Evolutionary conservation across 2,113 vertebrate species (phyloP), one percentile per base, ranked within the genome.

Genomic region (Gallinago paraguaiae): DNA sequence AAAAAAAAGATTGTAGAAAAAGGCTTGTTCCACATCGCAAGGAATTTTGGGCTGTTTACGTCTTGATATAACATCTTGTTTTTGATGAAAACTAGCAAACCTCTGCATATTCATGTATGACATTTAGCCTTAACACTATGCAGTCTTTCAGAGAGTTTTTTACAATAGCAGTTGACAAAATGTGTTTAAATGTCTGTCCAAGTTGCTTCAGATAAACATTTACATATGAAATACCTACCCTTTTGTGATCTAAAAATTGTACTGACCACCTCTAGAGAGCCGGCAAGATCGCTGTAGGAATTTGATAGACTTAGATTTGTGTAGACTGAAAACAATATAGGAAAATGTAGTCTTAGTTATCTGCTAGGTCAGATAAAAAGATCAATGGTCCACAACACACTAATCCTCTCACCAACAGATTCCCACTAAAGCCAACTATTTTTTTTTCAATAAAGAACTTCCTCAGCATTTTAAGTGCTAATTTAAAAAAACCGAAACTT

Each of bases 1-100:
- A 87, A 15, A 63, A 68, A 39, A 4, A 35, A 69, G 23, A 39
- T 28, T 15, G 7, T 39, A 27, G 16, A 68, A 72, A 94, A 92
- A 17, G 17, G 24, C 30, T 45, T 2, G 1, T 60, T 18, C 20
- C 7, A 27, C 19, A 31, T 48, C 18, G 3, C 1, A 0, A 2
- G 6, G 28, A 51, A n/a, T 72, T 91, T 74, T 17, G 11, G 6
- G 5, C 9, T 27, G 8, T 7, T 90, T 83, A 37, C 18, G 33
- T 18, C 4, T 39, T 12, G 5, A 48, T 33, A 5, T 70, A 24
- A 39, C 1, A 53, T 80, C 7, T 15, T 85, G 33, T 53, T 88
- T 83, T 7, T 84, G 30, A 54, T 28, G 8, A 74, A 91, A 22
- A 6, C 16, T 37, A 43, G 11, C 4, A 80, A 82, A 82, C 3